phyloP scores from a whole-genome alignment of 2,113 vertebrate species.

The Suncus etruscus region DNA sequence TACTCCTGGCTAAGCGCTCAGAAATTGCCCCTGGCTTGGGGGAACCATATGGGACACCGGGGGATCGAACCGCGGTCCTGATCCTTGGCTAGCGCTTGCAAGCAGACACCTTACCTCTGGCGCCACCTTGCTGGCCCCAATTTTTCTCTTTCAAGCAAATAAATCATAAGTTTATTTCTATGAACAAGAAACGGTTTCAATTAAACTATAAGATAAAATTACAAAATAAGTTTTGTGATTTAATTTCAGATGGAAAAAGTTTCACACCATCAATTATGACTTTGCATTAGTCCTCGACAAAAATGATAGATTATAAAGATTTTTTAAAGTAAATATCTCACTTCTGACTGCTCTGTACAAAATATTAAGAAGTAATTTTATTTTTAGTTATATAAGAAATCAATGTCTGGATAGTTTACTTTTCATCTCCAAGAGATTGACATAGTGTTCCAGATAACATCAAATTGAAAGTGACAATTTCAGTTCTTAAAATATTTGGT shows the following conservation, averaged over 20 bases:
- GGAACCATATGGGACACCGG: too few relatives aligned
- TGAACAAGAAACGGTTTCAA: too few relatives aligned
- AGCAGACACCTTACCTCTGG: too few relatives aligned
- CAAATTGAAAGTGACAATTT: constrained; percentile 22
- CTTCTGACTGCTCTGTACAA: background rate
- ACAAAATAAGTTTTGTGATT: too few relatives aligned
- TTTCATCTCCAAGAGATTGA: constrained; percentile 16
- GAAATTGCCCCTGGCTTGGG: too few relatives aligned
- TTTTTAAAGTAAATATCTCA: background rate
- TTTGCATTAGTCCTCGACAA: background rate
- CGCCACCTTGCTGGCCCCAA: too few relatives aligned
- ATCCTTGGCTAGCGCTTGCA: too few relatives aligned
- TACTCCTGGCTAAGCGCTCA: too few relatives aligned
- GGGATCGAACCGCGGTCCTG: too few relatives aligned
- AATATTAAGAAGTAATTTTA: background rate
- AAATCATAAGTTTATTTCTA: background rate
- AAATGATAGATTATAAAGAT: background rate
- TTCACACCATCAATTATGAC: background rate
- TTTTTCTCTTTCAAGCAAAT: background rate
- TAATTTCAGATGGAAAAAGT: too few relatives aligned
- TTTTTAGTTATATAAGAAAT: constrained; percentile 33
- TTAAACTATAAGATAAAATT: too few relatives aligned
- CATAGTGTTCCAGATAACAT: background rate
- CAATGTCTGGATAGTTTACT: background rate
- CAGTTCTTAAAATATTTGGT: background rate